A percentile compares a stretch with the other conserved stretches of the same genome.
phyloP scores from a whole-genome alignment of 2,888 invertebrate genomes.

The Cantharis flavilabris region DNA sequence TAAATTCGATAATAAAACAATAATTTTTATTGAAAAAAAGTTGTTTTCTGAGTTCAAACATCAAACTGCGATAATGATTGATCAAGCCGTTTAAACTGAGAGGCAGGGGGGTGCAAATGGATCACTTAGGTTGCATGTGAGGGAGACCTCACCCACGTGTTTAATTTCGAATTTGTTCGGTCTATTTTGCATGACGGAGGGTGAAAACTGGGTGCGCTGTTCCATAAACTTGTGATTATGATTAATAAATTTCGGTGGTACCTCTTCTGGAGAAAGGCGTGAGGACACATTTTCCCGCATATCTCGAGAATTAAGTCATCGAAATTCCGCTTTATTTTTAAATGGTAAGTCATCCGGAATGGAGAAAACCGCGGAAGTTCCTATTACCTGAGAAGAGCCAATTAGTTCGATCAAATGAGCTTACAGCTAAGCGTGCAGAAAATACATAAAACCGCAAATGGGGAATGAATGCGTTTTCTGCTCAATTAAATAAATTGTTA shows the following conservation, averaged over 20 bases:
- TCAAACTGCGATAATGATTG: not conserved
- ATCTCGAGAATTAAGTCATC: not conserved
- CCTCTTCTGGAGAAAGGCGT: not conserved
- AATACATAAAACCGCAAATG: not conserved
- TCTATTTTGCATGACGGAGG: not conserved
- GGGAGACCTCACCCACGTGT: not conserved
- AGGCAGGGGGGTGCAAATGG: not conserved
- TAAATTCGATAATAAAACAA: not conserved
- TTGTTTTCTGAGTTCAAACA: not conserved
- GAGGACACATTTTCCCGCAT: not conserved
- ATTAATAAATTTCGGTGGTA: not conserved
- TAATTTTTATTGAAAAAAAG: not conserved
- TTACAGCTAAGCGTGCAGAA: not conserved
- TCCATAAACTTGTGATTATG: not conserved
- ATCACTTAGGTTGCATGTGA: not conserved
- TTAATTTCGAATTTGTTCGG: not conserved
- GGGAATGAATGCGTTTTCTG: not conserved
- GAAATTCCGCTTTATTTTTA: not conserved
- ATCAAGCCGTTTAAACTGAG: not conserved
- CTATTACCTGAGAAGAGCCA: not conserved
- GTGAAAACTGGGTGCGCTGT: not conserved
- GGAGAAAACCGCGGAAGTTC: not conserved
- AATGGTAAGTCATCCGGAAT: not conserved
- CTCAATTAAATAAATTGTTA: not conserved
- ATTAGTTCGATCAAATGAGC: not conserved